Evolutionary conservation across 2,113 vertebrate species (phyloP).

Genomic region (Stegostoma tigrinum): DNA sequence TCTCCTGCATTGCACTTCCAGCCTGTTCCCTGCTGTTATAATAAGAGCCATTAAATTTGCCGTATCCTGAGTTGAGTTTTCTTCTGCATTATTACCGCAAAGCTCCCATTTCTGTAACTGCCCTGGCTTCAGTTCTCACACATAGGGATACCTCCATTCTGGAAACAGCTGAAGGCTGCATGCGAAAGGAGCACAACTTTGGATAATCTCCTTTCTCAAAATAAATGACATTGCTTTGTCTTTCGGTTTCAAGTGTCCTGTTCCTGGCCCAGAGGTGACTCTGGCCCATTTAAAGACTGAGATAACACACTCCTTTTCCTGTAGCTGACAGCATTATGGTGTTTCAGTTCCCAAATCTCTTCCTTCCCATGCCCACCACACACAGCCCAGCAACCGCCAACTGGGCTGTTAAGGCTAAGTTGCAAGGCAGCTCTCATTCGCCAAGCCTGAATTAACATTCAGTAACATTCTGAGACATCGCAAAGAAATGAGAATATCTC

Average conservation of each 20-base stretch:
- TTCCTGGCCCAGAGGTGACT: not conserved
- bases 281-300: not conserved
- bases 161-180: not conserved
- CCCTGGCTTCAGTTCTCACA: not conserved
- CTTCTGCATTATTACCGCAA: not conserved
- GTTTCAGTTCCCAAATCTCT: not conserved
- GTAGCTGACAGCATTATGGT: not conserved
- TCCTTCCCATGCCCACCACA: not conserved
- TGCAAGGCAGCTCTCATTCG: not conserved
- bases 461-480: not conserved
- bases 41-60: not conserved
- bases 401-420: not conserved
- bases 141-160: not conserved
- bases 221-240: not conserved
- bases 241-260: not conserved
- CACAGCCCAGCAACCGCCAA: not conserved
- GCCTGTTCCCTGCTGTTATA: not conserved
- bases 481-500: not conserved
- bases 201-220: not conserved
- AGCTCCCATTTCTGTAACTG: not conserved
- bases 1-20: not conserved
- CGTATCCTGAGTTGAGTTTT: not conserved
- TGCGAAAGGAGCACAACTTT: not conserved
- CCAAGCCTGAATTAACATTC: not conserved
- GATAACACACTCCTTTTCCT: not conserved